These are phyloP conservation scores for Hyperopisus bebe DNA, from an alignment of 2,113 vertebrate species.

Conservation along the genomic window DNA sequence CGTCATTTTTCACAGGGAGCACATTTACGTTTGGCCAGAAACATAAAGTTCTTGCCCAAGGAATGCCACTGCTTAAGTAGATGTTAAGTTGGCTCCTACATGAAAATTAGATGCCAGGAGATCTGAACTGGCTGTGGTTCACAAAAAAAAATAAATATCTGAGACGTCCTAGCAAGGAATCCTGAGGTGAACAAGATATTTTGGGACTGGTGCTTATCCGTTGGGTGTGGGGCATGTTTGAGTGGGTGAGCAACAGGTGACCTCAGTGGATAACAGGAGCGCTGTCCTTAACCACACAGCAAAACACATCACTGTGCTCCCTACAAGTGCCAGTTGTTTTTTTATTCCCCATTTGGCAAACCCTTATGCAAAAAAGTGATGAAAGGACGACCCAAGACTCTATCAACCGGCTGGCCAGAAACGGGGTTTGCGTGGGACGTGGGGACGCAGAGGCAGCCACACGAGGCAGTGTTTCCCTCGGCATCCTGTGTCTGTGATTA, in stretches of 20 bases:
- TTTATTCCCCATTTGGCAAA: not conserved
- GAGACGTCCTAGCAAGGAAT: not conserved
- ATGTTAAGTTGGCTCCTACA: not conserved
- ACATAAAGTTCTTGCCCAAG: slow-evolving; percentile 33
- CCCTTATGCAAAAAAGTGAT: not conserved
- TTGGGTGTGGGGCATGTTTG: not conserved
- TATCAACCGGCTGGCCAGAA: not conserved
- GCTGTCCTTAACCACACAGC: slow-evolving; percentile 3
- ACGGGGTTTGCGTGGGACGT: not conserved
- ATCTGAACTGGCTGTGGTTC: not conserved
- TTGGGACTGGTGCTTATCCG: not conserved
- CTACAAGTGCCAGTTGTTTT: slow-evolving; percentile 3
- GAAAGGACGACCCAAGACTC: not conserved
- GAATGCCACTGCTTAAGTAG: not conserved
- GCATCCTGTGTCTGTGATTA: not conserved
- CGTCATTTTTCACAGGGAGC: slow-evolving; percentile 42
- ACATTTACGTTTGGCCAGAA: slow-evolving; percentile 35
- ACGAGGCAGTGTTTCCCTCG: not conserved
- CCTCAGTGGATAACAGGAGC: slow-evolving; percentile 15
- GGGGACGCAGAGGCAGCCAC: not conserved
- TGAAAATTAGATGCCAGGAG: not conserved
- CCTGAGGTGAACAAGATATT: not conserved
- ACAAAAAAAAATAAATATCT: not conserved
- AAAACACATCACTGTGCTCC: slow-evolving; percentile 15
- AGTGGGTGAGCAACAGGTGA: slow-evolving; percentile 16